Conservation (phyloP, 2,797 vertebrate species). For the Sebastes hubbsi region DNA sequence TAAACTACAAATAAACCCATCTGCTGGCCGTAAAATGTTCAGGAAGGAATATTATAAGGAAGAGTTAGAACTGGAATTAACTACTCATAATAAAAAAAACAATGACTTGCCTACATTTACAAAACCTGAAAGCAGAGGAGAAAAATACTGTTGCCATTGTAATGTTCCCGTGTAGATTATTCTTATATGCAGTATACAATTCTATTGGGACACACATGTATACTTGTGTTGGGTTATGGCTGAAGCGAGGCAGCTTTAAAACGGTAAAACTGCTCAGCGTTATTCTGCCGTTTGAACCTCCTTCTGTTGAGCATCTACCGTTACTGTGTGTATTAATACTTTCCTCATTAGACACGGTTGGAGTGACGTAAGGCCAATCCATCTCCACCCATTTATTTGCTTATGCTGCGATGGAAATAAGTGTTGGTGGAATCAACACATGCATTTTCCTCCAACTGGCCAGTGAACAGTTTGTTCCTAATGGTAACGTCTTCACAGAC, state of each 20-base stretch:
- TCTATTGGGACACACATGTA: background rate
- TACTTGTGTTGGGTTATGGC: background rate
- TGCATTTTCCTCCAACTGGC: constrained; percentile 46
- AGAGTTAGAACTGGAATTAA: background rate
- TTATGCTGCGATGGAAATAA: constrained; percentile 55
- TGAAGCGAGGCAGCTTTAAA: background rate
- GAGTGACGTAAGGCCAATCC: constrained; percentile 33
- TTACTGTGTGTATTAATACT: constrained; percentile 48
- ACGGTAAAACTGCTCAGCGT: background rate
- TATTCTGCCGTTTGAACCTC: constrained; percentile 3
- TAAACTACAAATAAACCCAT: background rate
- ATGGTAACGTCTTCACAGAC: constrained; percentile 46
- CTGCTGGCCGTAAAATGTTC: background rate
- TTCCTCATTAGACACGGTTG: constrained; percentile 42
- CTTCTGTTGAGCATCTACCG: constrained; percentile 9
- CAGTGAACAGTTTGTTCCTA: constrained; percentile 72
- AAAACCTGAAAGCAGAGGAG: background rate
- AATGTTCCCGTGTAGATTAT: background rate
- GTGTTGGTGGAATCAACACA: constrained; percentile 49
- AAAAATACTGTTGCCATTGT: background rate
- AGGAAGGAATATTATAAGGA: background rate
- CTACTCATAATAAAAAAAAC: background rate
- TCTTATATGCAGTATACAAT: background rate
- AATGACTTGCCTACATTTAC: background rate
- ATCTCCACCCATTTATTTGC: constrained; percentile 49